Evolutionary conservation across 2,113 vertebrate genomes (phyloP).

Genomic region (Gobius niger): DNA sequence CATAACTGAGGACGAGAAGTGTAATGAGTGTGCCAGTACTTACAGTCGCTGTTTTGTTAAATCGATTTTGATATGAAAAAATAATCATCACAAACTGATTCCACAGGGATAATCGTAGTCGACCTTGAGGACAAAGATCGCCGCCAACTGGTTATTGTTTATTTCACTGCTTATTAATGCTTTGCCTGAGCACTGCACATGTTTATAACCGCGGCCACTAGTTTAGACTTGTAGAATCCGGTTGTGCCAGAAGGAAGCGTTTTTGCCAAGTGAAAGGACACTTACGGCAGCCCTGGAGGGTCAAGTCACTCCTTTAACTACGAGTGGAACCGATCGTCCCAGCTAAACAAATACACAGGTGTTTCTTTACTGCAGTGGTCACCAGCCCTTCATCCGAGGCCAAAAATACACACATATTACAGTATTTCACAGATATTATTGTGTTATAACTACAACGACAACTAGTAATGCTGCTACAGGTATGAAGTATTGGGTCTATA

Average conservation of each 20-base stretch:
- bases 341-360: too few relatives aligned
- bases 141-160: slow-evolving; percentile 9
- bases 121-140: slow-evolving; percentile 33
- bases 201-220: slow-evolving; percentile 1
- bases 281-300: neutral
- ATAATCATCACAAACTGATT: slow-evolving; percentile 31
- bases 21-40: slow-evolving; percentile 35
- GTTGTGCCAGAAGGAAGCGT: neutral
- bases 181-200: slow-evolving; percentile 10
- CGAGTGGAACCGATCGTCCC: too few relatives aligned
- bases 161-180: slow-evolving; percentile 3
- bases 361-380: too few relatives aligned
- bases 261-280: neutral
- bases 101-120: slow-evolving; percentile 48
- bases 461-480: too few relatives aligned
- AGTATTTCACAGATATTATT: too few relatives aligned
- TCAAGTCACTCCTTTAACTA: too few relatives aligned
- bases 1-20: slow-evolving; percentile 71
- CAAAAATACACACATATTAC: too few relatives aligned
- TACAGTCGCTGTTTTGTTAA: slow-evolving; percentile 36
- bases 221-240: neutral
- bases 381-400: too few relatives aligned
- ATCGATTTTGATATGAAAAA: slow-evolving; percentile 48
- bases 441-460: too few relatives aligned
- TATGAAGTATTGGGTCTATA: too few relatives aligned